Percentiles rank a stretch among this genome's conserved stretches.
phyloP scores from a whole-genome alignment of 2,113 vertebrate species.

The Rhynchomys soricoides region DNA sequence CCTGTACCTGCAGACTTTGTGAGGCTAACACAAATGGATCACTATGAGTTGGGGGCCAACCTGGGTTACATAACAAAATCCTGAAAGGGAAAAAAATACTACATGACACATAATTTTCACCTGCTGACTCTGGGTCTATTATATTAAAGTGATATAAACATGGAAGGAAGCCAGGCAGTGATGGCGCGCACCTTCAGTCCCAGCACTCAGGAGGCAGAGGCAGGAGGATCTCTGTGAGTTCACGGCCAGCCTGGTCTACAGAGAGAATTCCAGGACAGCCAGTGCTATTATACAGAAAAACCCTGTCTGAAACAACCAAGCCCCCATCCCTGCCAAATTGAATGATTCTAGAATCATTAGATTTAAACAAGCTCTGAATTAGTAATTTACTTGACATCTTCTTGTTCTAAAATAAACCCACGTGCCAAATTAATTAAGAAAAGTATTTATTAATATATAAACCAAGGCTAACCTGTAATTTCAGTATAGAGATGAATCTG shows the following conservation, averaged over 20 bases:
- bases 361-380: conserved; percentile 48
- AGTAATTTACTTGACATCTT: conserved; percentile 25
- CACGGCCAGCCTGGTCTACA: too few relatives aligned
- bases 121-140: neutral
- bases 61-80: neutral
- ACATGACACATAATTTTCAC: neutral
- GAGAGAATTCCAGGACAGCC: too few relatives aligned
- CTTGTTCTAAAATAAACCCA: conserved; percentile 56
- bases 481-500: conserved; percentile 77
- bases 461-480: conserved; percentile 79
- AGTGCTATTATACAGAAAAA: too few relatives aligned
- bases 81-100: neutral
- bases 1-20: neutral
- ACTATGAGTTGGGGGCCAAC: neutral
- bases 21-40: neutral
- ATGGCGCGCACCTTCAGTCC: too few relatives aligned
- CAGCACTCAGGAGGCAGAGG: too few relatives aligned
- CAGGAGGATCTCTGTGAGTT: too few relatives aligned
- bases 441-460: conserved; percentile 47
- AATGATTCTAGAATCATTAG: conserved; percentile 23
- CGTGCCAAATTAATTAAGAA: conserved; percentile 45
- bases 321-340: too few relatives aligned
- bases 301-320: too few relatives aligned
- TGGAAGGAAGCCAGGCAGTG: neutral
- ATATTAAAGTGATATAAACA: conserved; percentile 53